Base-by-base conservation (phyloP, 2,113 vertebrate species). In the Festucalex cinctus region DNA sequence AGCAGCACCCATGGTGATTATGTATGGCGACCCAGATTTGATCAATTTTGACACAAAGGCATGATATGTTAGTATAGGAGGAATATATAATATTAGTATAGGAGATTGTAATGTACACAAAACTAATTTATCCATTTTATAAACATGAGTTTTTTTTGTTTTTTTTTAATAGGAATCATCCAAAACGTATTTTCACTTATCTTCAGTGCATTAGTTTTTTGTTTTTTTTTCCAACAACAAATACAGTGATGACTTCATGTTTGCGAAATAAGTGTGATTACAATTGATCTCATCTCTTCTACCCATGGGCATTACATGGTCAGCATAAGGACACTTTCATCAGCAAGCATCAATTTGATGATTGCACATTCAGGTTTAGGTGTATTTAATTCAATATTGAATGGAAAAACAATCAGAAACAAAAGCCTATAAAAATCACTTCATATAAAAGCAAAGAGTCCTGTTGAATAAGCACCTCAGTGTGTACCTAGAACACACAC, bases 291-390 rank as follows among this genome's bases (percentile, higher is more conserved):
- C 60, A 62, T 41, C 39, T 62, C 22, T 62, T 62, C 39, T 43
- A 43, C 60, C 60, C 60, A 26, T 41, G 39, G 60, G 37, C 60
- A 62, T 62, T 62, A 62, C 39, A 62, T 44, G 60, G 22, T 26
- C 60, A 43, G 60, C 22, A 43, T 22, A 62, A 62, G 60, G 14
- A 62, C 60, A 62, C 39, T 62, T 62, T 62, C 60, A 62, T 62
- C 60, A 62, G 60, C 13, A 17, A 62, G 60, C 60, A 44, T 62
- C 60, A 43, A 62, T 62, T 43, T 62, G 60, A 62, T 62, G 39
- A 62, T 69, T 66, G 74, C 66, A 67, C 54, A 72, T 76, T 66
- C 67, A 49, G 28, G 63, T 65, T 48, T 51, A 49, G 26, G 9
- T 65, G 43, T 35, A 46, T 49, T 62, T 43, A 62, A 62, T 62